Evolutionary conservation across 2,888 invertebrate species (phyloP), one percentile per base, ranked within the genome.

Genomic region (Himalopsyche anomala): DNA sequence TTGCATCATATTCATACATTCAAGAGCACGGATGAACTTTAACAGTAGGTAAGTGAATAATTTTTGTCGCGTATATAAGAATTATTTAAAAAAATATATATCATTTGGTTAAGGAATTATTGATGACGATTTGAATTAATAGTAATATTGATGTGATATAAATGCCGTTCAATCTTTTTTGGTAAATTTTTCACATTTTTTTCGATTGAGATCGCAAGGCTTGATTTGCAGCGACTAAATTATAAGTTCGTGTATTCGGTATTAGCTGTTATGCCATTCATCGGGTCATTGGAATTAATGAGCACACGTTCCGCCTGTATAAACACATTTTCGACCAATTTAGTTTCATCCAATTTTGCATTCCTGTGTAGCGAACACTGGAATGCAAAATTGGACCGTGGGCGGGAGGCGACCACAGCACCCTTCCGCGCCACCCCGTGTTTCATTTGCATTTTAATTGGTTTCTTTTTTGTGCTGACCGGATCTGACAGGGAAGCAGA

Each of bases 391-490:
- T 74, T 74, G 74, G 36, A 36, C 74, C 12, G 74, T 74, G 74
- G 74, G 38, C 74, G 74, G 36, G 15, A 36, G 36, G 36, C 36
- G 36, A 4, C 62, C 11, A 36, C 74, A 5, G 4, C 36, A 36
- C 15, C 74, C 74, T 28, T 36, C 69, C 69, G 19, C 38, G 28
- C 28, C 74, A 74, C 36, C 74, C 36, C 38, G 19, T 74, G 74
- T 74, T 74, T 74, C 74, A 74, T 74, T 74, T 74, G 74, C 74
- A 74, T 74, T 74, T 74, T 74, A 74, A 74, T 74, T 74, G 74
- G 74, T 74, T 74, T 74, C 38, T 74, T 74, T 62, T 74, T 74
- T 74, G 74, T 36, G 74, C 74, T 74, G 74, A 74, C 74, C 74
- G 74, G 36, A 74, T 36, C 74, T 74, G 74, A 74, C 74, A 74